Base-by-base conservation (phyloP, 2,797 vertebrate species). In the Gobio occitaniae region DNA sequence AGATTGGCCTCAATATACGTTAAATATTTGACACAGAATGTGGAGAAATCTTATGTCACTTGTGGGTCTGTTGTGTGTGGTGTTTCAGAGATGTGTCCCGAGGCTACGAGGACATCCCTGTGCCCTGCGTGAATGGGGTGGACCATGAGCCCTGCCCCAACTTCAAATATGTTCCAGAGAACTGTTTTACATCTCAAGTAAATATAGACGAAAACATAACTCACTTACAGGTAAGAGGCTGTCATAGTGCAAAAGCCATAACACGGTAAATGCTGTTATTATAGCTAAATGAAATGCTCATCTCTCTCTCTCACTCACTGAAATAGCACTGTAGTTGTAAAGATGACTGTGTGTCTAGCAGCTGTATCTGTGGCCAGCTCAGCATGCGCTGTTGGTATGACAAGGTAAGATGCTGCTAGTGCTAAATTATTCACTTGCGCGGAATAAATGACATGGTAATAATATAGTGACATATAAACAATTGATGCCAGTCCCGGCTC, bases 381-480 rank as follows among this genome's bases (percentile, higher is more conserved):
- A 99, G 98, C 87, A 95, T 99, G 91, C 94, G 96, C 85, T 99
- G 97, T 91, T 99, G 98, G 98, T 99, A 99, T 13, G 97, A 97
- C 88, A 95, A 94, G 92, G 98, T 99, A 95, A 94, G 94, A 90
- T 12, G 1, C n/a, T 29, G 1, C 6, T 56, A 32, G 36, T 44
- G 15, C 17, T 83, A 56, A 61, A 70, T 25, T 74, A 78, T 83
- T 77, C 3, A 66, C n/a, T 85, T 63, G 11, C 17, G 21, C 4
- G 1, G 1, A 50, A 68, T 66, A 38, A 83, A 68, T 61, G 1
- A 52, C 19, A 17, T 6, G 21, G 44, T 75, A 36, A 63, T 63
- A 17, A 50, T 19, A 25, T 3, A 52, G 21, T 75, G 44, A 79
- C 16, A 65, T 63, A 12, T n/a, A 79, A 48, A 79, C 1, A 21